A percentile compares a stretch with the other conserved stretches of the same genome.
Evolutionary conservation across 2,888 invertebrate species (phyloP).

Genomic region (Xestia xanthographa): DNA sequence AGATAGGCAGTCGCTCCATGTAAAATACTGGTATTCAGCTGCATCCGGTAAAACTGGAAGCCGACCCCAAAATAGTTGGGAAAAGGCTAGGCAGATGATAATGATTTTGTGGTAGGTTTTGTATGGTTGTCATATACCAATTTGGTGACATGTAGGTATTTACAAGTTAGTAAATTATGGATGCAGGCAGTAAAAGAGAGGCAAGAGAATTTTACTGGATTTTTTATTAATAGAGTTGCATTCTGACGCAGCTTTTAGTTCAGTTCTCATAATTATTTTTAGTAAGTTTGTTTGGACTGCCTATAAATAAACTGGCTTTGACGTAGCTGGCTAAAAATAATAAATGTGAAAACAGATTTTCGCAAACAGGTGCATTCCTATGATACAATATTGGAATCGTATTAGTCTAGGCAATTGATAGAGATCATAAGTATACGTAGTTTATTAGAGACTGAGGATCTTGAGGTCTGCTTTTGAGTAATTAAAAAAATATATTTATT

Average conservation of each 20-base stretch:
- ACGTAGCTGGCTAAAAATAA: not conserved
- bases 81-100: too few relatives aligned
- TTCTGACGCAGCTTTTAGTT: not conserved
- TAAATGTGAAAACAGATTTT: not conserved
- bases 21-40: too few relatives aligned
- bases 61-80: too few relatives aligned
- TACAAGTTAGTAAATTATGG: not conserved
- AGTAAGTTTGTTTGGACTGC: not conserved
- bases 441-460: too few relatives aligned
- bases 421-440: too few relatives aligned
- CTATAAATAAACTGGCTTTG: not conserved
- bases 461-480: not conserved
- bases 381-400: not conserved
- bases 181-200: not conserved
- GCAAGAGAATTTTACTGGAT: not conserved
- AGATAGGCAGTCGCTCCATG: too few relatives aligned
- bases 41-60: too few relatives aligned
- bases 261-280: not conserved
- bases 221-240: too few relatives aligned
- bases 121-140: not conserved
- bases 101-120: not conserved
- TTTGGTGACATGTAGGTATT: not conserved
- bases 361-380: too few relatives aligned
- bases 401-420: not conserved
- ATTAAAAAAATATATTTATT: too few relatives aligned